Conservation (phyloP, 2,888 invertebrate species). For the Amblyjoppa fuscipennis region DNA sequence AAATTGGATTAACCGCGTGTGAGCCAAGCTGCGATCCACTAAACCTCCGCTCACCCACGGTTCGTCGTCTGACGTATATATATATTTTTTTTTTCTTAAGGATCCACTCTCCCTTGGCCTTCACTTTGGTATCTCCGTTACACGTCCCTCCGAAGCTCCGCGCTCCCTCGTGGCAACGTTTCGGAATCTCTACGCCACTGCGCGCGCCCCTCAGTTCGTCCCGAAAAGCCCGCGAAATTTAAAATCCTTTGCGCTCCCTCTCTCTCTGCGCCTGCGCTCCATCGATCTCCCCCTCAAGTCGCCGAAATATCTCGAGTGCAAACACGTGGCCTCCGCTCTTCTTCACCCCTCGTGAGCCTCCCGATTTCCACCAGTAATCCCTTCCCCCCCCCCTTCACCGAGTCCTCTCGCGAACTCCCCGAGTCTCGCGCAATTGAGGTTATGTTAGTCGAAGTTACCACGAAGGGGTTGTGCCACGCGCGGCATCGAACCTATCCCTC, state of each 20-base stretch:
- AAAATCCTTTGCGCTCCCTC: slow-evolving; percentile 13
- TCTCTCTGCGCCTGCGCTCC: slow-evolving; percentile 31
- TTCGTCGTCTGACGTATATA: too few species aligned
- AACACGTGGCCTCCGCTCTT: slow-evolving; percentile 57
- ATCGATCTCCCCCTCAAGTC: slow-evolving; percentile 43
- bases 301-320: slow-evolving; percentile 4
- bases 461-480: slow-evolving; percentile 35
- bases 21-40: too few species aligned
- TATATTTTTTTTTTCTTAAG: too few species aligned
- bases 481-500: slow-evolving; percentile 25
- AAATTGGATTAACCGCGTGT: too few species aligned
- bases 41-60: too few species aligned
- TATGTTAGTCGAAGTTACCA: slow-evolving; percentile 14
- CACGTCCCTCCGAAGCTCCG: too few species aligned
- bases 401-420: background rate
- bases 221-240: slow-evolving; percentile 41
- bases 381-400: background rate
- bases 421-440: slow-evolving; percentile 1
- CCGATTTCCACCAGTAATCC: background rate
- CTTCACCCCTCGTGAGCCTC: background rate
- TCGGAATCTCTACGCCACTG: too few species aligned
- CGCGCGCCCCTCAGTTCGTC: too few species aligned
- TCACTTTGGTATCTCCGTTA: too few species aligned
- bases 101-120: too few species aligned
- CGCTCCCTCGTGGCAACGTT: too few species aligned